Evolutionary conservation across 64 coral and sea anemone species (phyloP).

Genomic region (Porites lutea): DNA sequence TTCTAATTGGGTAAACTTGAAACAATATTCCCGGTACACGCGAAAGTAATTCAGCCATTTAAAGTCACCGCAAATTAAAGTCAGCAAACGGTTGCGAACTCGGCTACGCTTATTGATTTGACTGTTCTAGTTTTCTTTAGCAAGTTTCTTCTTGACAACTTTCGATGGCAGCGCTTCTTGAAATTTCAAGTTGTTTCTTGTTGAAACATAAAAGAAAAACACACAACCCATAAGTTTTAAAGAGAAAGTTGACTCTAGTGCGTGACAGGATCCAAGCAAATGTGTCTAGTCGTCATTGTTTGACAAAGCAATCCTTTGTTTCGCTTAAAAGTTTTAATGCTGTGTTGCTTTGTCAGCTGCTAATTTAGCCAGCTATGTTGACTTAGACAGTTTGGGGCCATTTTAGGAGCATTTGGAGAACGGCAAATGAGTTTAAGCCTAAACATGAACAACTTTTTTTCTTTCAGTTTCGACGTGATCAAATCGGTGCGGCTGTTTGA

Average conservation of each 20-base stretch:
- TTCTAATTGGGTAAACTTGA: neutral
- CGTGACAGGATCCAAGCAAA: conserved; percentile 63
- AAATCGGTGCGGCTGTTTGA: neutral
- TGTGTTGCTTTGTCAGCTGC: conserved; percentile 71
- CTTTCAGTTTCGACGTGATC: neutral
- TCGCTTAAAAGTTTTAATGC: conserved; percentile 77
- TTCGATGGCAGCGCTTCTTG: conserved; percentile 53
- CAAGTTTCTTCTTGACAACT: conserved; percentile 10
- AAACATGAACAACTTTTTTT: neutral
- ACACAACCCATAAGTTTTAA: conserved; percentile 83
- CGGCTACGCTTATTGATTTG: neutral
- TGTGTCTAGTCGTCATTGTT: conserved; percentile 61
- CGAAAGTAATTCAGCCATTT: neutral
- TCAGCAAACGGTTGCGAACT: neutral
- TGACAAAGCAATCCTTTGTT: conserved; percentile 56
- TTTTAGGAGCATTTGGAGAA: conserved; percentile 45
- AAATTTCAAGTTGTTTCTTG: conserved; percentile 81
- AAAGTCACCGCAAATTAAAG: neutral
- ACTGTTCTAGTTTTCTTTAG: neutral
- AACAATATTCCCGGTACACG: neutral
- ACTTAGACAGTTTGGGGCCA: conserved; percentile 52
- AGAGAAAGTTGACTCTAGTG: conserved; percentile 77
- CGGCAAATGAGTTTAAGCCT: conserved; percentile 2
- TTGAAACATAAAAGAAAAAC: conserved; percentile 84
- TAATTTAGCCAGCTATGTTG: conserved; percentile 78